Evolutionary conservation across 2,888 invertebrate species (phyloP), one percentile per base, ranked within the genome.

Genomic region (Neoitamus cyanurus): DNA sequence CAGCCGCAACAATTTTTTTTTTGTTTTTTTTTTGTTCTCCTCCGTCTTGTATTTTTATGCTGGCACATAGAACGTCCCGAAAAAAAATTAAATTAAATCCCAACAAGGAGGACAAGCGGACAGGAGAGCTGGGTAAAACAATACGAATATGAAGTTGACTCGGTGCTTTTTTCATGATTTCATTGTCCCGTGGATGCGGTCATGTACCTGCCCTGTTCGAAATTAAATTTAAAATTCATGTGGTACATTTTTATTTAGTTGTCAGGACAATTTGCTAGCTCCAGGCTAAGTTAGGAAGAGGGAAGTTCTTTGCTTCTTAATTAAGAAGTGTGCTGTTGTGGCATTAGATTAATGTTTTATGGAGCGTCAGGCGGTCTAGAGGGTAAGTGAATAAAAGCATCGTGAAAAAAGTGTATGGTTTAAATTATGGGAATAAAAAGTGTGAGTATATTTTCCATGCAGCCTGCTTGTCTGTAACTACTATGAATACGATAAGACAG

Each of bases 51-150:
- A 83, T 72, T 83, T 83, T 83, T 72, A 83, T 72, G 83, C 46
- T 83, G 83, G 72, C 83, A 46, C 34, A 80, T 70, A 80, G 84
- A 58, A 58, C 83, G 48, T 84, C 77, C 77, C 77, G 83, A 83
- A 84, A 85, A 85, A 85, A 85, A 85, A 85, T 85, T 84, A 84
- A 85, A 85, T 85, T 85, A 85, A 85, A 85, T 85, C 77, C 84
- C 36, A 34, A 84, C 75, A 82, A 75, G 83, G 58, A 75, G 34
- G 72, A 31, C 68, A 85, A 42, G 28, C 68, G 37, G 28, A 36
- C 34, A 69, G 48, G 72, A 72, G 48, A 72, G 48, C 13, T 25
- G 6, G 15, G 15, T 48, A 48, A 70, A 80, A 84, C 42, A 75
- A 77, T 77, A 36, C 25, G 77, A 48, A 68, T 70, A 70, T n/a